Base-by-base conservation (phyloP, 2,888 invertebrate genomes). In the Lampropteryx suffumata region DNA sequence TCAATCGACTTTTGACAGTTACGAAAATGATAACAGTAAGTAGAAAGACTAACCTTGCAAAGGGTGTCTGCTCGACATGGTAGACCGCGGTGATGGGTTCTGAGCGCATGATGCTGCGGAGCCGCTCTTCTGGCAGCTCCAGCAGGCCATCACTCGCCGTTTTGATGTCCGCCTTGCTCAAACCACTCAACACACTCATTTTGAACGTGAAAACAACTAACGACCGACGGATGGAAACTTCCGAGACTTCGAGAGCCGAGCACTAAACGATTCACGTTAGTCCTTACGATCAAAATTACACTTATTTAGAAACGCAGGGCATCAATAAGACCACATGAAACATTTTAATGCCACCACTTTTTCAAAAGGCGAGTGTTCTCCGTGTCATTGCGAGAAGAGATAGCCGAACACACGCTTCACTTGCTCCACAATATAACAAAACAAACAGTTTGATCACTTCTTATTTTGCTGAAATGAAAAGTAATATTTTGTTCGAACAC, bases 61-160 rank as follows among this genome's bases (percentile, higher is more conserved):
- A 95, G 75, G 95, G 95, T 73, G 94, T 94, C 87, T 95, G 94
- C 84, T 95, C 95, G 71, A 95, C 94, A 83, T 94, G 93, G 84
- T 95, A 95, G 63, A 94, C 92, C 69, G 94, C 93, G 68, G 94
- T 92, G 84, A 95, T 95, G 69, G 94, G 93, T 77, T 94, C 93
- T 78, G 93, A 92, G 69, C 94, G 93, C 81, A 95, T 92, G 78
- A 95, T 89, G 79, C 91, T 92, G 71, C 92, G 91, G 69, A 94
- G 88, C 73, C 92, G 90, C 69, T 94, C 94, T 79, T 94, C 93
- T 49, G 93, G 92, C 72, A 95, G 90, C 87, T 93, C 93, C 82
- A 95, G 87, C 69, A 95, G 92, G 65, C 95, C 95, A 84, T 94
- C 94, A 74, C 93, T 92, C 57, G 91, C 92, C 69, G 91, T 92